Base-by-base conservation (phyloP, 2,888 invertebrate genomes). In the Chrysodeixis includens region DNA sequence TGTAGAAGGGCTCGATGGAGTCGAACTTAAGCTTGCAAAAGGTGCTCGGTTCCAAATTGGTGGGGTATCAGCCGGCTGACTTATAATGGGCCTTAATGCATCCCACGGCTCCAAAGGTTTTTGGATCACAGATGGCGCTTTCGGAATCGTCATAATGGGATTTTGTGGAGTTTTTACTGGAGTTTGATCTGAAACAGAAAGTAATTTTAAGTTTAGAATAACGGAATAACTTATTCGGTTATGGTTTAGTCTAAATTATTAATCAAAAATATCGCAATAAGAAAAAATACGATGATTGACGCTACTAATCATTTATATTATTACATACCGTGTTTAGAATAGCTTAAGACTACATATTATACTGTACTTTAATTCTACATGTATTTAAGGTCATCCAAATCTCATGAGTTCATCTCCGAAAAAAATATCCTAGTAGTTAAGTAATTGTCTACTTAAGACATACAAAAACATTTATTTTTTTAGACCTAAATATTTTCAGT, bases 31-130 rank as follows among this genome's bases (percentile, higher is more conserved):
- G 12, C 22, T 35, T 12, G 32, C 2, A 18, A 22, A 12, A 14
- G 55, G 9, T 6, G 32, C 10, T 20, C 46, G 46, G 30, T 12
- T 57, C 46, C 26, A 12, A 12, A 12, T 22, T 12, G 75, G 70
- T 18, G 56, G 71, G 10, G n/a, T 20, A 14, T 52, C 46, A 16
- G 56, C 10, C 0, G 56, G 59, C 40, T 46, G 65, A 8, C 52
- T 64, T 22, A 49, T 35, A 8, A 56, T 26, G n/a, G 52, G 35
- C 30, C 64, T 46, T 18, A 53, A 58, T n/a, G 55, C 1, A 49
- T 40, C 1, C 30, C 49, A 16, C 49, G 35, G 35, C 16, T 63
- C 40, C 18, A 30, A 44, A 12, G 46, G 46, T 20, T 49, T 18
- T 49, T 20, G 46, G 18, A 18, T 6, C n/a, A n/a, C 4, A 22